Evolutionary conservation across 2,113 vertebrate species (phyloP).

Genomic region (Cnemophilus loriae): DNA sequence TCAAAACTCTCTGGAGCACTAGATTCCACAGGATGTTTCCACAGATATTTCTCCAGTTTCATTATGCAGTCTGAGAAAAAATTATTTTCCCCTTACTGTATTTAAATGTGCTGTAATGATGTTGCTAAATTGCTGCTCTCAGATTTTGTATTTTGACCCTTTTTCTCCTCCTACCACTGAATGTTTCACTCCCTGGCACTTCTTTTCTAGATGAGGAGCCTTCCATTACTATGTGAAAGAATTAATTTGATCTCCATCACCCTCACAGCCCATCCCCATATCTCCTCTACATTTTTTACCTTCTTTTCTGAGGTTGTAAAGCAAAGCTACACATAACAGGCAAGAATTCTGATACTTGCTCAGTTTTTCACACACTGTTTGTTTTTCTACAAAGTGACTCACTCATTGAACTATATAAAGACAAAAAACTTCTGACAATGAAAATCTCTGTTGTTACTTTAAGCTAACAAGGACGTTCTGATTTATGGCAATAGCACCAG

Average conservation of each 20-base stretch:
- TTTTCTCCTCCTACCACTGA: neutral
- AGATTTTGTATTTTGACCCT: neutral
- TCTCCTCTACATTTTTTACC: neutral
- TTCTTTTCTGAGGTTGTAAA: neutral
- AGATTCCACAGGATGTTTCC: neutral
- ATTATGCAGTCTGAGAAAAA: neutral
- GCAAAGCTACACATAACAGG: neutral
- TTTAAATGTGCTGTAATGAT: neutral
- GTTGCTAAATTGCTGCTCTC: neutral
- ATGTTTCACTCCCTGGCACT: neutral
- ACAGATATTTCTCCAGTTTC: neutral
- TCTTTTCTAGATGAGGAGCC: neutral
- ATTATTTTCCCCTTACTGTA: neutral
- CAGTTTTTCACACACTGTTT: neutral
- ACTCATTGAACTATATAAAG: neutral
- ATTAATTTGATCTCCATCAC: neutral
- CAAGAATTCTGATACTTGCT: neutral
- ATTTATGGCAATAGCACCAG: neutral
- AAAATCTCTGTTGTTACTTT: neutral
- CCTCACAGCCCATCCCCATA: neutral
- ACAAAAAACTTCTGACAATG: neutral
- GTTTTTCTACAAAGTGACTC: neutral
- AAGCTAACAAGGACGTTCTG: neutral
- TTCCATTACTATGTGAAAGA: neutral
- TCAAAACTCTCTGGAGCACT: neutral